Evolutionary conservation across 2,888 invertebrate genomes (phyloP).

Genomic region (Chloromyia formosa): DNA sequence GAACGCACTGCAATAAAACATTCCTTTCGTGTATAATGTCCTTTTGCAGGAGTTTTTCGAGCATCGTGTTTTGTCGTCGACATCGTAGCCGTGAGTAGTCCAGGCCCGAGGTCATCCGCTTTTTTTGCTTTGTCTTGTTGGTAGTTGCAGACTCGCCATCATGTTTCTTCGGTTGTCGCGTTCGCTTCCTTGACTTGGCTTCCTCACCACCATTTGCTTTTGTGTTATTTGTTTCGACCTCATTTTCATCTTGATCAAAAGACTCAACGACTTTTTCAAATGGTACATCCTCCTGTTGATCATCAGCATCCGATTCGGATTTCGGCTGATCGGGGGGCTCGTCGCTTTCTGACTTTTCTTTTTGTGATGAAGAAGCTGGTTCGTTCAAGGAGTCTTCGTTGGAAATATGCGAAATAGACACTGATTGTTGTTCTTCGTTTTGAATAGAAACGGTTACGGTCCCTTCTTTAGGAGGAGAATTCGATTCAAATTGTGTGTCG

Average conservation of each 20-base stretch:
- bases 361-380: not conserved
- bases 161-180: conserved; percentile 45
- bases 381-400: not conserved
- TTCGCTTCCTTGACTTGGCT: conserved; percentile 44
- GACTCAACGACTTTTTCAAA: conserved; percentile 54
- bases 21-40: conserved; percentile 90
- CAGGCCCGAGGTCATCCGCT: conserved; percentile 51
- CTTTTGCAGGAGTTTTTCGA: conserved; percentile 76
- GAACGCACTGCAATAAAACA: conserved; percentile 85
- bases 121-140: conserved; percentile 4
- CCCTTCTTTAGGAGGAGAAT: not conserved
- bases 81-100: conserved; percentile 57
- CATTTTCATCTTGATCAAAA: not conserved
- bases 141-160: conserved; percentile 48
- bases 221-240: not conserved
- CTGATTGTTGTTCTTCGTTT: not conserved
- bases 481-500: not conserved
- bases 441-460: too few species aligned
- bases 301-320: conserved; percentile 58
- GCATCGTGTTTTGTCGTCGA: conserved; percentile 66
- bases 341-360: not conserved
- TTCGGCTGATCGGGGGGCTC: not conserved
- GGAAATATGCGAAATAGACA: not conserved
- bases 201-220: conserved; percentile 13
- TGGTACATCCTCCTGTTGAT: conserved; percentile 65